phyloP scores from a whole-genome alignment of 2,888 invertebrate genomes.

The Hemistola chrysoprasaria region DNA sequence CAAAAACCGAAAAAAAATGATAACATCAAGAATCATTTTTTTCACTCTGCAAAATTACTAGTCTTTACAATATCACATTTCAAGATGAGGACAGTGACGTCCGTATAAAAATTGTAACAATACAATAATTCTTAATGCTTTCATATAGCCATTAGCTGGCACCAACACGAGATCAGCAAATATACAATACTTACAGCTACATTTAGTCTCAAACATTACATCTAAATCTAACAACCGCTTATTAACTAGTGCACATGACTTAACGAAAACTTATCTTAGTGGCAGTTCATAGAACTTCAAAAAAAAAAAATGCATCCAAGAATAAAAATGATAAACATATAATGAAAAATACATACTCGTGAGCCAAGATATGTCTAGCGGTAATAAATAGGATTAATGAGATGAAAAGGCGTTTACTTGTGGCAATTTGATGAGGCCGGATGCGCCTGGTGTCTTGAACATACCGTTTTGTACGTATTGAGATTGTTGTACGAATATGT shows the following conservation, averaged over 20 bases:
- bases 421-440: slow-evolving; percentile 65
- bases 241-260: slow-evolving; percentile 65
- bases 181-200: slow-evolving; percentile 67
- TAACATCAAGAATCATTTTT: slow-evolving; percentile 81
- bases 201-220: slow-evolving; percentile 66
- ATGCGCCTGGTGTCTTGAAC: slow-evolving; percentile 62
- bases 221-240: slow-evolving; percentile 71
- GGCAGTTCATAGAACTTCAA: slow-evolving; percentile 69
- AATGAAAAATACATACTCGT: slow-evolving; percentile 50
- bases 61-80: slow-evolving; percentile 81
- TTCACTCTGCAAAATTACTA: slow-evolving; percentile 68
- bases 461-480: slow-evolving; percentile 44
- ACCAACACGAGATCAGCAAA: slow-evolving; percentile 78
- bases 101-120: slow-evolving; percentile 75
- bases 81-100: slow-evolving; percentile 76
- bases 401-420: slow-evolving; percentile 53
- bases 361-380: slow-evolving; percentile 43
- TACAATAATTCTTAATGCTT: slow-evolving; percentile 81
- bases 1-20: slow-evolving; percentile 66
- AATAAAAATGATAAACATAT: slow-evolving; percentile 46
- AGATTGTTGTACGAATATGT: slow-evolving; percentile 49
- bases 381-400: slow-evolving; percentile 42
- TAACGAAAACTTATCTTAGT: slow-evolving; percentile 71
- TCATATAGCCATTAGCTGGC: slow-evolving; percentile 72
- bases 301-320: slow-evolving; percentile 54